Base-by-base conservation (phyloP, 2,113 vertebrate species). In the Pseudonaja textilis region DNA sequence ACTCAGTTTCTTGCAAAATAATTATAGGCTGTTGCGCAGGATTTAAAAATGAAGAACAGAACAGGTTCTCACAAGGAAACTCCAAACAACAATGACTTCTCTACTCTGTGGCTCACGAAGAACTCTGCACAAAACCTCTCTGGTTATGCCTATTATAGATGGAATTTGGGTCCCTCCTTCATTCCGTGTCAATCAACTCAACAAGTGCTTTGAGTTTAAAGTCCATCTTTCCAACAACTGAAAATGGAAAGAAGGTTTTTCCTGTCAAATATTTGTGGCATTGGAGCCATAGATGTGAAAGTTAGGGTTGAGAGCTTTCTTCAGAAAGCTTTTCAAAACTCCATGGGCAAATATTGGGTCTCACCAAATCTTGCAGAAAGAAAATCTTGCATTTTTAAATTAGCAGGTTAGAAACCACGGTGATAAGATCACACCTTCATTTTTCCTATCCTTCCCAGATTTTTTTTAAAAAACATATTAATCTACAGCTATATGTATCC, bases 361-460 rank as follows among this genome's bases (percentile, higher is more conserved):
- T 14, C 45, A 64, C 20, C 54, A 86, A 74, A 47, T 5, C 29
- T 18, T 74, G 26, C 5, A 18, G 23, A 90, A 61, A 50, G 39
- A 90, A 93, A 25, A 81, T 10, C 22, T 47, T 93, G 89, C 23
- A 11, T 16, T 54, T 90, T 90, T 54, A 90, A 59, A 93, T 93
- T 34, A 93, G 52, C 92, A 61, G 85, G 56, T 90, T 90, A 56
- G 54, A 89, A 93, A 87, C 61, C 90, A 90, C 29, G 22, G 45
- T 54, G 89, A 87, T 89, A 87, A 42, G 29, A 89, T 87, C 74
- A 54, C 42, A 54, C 29, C 92, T 90, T 90, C 59, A 5, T 57
- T 61, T 81, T 86, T 93, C 74, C 56, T 74, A 52, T 55, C 91
- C 87, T 64, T 54, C 39, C 47, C 85, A 90, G 92, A 90, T 92